Conservation (phyloP, 2,113 vertebrate genomes). For the Spea multiplicata region DNA sequence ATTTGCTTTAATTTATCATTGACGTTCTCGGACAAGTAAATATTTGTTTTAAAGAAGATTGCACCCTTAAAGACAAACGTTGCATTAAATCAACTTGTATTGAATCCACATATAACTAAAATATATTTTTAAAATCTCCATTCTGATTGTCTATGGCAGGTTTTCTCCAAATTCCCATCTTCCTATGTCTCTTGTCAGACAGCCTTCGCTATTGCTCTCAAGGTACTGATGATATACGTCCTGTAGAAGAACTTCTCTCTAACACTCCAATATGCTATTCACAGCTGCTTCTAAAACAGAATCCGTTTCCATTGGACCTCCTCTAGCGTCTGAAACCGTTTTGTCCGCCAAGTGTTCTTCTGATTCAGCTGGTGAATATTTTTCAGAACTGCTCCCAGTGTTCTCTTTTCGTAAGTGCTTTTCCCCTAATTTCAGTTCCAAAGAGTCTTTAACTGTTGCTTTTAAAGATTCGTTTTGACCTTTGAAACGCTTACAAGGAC, state of each 20-base stretch:
- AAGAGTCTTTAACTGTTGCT: conserved; percentile 78
- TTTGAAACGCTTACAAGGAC: conserved; percentile 61
- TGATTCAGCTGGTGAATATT: conserved; percentile 69
- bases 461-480: conserved; percentile 73
- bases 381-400: conserved; percentile 57
- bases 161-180: conserved; percentile 49
- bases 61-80: conserved; percentile 30
- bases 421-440: conserved; percentile 81
- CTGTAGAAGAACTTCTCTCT: conserved; percentile 67
- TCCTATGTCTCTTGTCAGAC: conserved; percentile 65
- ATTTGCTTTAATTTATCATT: no score
- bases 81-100: not conserved
- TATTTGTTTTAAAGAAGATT: conserved; percentile 13
- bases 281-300: conserved; percentile 97
- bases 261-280: conserved; percentile 99
- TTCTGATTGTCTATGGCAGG: conserved; percentile 74
- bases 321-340: conserved; percentile 73
- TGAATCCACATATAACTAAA: conserved; percentile 20
- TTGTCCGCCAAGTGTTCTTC: conserved; percentile 76
- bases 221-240: conserved; percentile 62
- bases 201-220: conserved; percentile 74
- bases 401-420: conserved; percentile 67
- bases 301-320: conserved; percentile 84
- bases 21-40: no score
- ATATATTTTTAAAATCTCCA: conserved; percentile 60